Evolutionary conservation across 2,797 vertebrate species (phyloP), one percentile per base, ranked within the genome.

Genomic region (Spheniscus humboldti): DNA sequence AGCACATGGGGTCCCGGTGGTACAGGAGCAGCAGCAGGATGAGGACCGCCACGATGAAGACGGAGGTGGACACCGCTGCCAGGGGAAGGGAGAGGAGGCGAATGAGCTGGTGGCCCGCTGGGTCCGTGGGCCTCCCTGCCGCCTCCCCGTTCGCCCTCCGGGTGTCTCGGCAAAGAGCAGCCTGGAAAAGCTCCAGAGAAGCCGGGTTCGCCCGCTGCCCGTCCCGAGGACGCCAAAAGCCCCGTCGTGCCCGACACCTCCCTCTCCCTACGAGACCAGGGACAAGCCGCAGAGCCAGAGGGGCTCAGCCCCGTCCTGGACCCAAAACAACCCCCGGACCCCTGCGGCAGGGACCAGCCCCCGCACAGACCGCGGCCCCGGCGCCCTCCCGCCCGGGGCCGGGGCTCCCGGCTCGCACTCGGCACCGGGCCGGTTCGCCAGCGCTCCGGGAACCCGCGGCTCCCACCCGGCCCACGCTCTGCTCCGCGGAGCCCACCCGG

Each of bases 1-100:
- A 99, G 97, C 98, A 98, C 80, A 98, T 98, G 41, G 98, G 97
- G 94, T 98, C 97, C 68, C 97, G 98, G 86, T 98, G 98, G 94
- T 98, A 98, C 69, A 99, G 98, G 56, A 98, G 97, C 95, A 98
- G 98, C 93, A 99, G 95, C 94, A 99, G 96, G 92, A 98, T 97
- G 91, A 98, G 93, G 63, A 99, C 94, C 10, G 98, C 96, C 90
- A 98, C 97, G 59, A 99, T 98, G 96, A 99, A 98, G 88, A 98
- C 96, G 13, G 99, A 95, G 59, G 98, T 98, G 41, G 98, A 98
- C 91, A 98, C 98, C 97, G 97, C 93, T 97, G 67, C 50, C 74
- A 1, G 72, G 76, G 63, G 25, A 64, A 15, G 8, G 53, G 31
- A 85, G 37, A 47, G 35, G 31, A 43, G 27, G 18, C 1, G 5